phyloP scores from a whole-genome alignment of 1,140 invertebrate genomes.

The Caenorhabditis brenneri region DNA sequence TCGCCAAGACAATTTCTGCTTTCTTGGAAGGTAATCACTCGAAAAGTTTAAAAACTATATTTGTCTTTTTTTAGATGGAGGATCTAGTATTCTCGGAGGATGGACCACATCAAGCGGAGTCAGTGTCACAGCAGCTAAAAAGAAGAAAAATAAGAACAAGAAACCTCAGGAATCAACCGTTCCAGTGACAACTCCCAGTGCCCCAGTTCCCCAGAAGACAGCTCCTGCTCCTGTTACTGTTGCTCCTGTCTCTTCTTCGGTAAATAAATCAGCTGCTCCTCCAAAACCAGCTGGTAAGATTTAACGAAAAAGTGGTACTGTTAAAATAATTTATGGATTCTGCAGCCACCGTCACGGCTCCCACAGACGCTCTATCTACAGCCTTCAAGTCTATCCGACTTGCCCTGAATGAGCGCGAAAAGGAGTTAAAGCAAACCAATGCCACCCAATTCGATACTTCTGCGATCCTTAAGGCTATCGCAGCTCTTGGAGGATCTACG shows the following conservation, averaged over 20 bases:
- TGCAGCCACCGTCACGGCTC: background rate
- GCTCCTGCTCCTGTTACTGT: conserved; percentile 17
- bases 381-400: conserved; percentile 15
- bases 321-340: too few species aligned
- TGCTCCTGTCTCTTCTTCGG: conserved; percentile 39
- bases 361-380: background rate
- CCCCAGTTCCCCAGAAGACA: background rate
- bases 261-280: conserved; percentile 26
- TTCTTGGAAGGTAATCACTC: conserved; percentile 60
- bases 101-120: conserved; percentile 38
- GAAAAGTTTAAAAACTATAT: too few species aligned
- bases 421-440: conserved; percentile 21
- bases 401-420: conserved; percentile 26
- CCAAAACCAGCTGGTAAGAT: background rate
- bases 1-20: conserved; percentile 65
- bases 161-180: background rate
- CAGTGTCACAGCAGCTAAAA: conserved; percentile 25
- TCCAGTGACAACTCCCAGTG: background rate
- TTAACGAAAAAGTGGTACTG: background rate
- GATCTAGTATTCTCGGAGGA: conserved; percentile 42
- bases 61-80: conserved; percentile 35
- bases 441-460: conserved; percentile 18
- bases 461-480: conserved; percentile 43
- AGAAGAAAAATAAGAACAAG: conserved; percentile 53
- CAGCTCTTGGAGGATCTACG: conserved; percentile 34